Evolutionary conservation across 2,888 invertebrate genomes (phyloP), one percentile per base, ranked within the genome.

Genomic region (Thereva nobilitata): DNA sequence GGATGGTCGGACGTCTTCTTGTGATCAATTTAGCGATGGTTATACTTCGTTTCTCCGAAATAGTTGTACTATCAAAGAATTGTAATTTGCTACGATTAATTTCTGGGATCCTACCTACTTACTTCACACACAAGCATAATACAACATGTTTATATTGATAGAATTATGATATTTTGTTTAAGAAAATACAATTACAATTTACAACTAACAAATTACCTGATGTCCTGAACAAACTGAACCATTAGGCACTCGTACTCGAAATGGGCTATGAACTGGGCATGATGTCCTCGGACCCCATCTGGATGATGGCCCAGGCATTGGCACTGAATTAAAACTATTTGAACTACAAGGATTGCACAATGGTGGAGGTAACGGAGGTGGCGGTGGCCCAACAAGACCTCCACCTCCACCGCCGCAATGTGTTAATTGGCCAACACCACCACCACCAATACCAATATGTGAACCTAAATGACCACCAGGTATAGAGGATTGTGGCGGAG

Each of bases 171-270:
- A 23, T 2, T 23, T 23, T 23, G 2, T 23, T 23, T 2, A 44
- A 44, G 3, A 44, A 9, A 44, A 44, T 2, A 44, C n/a, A n/a
- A 44, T 44, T 44, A n/a, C 12, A 49, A 52, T 34, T 44, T 44
- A n/a, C 12, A 49, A 52, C 4, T 5, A 42, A 9, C 12, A 45
- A 67, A 56, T 80, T 80, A 80, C 81, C 81, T 81, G 81, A 75
- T 81, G 81, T 79, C 81, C 81, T 71, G 81, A 81, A 74, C 81
- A 81, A 72, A 81, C 79, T 64, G 80, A 80, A 74, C 81, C 81
- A 72, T 81, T 81, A 70, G 81, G 81, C 72, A 80, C 80, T 71
- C 81, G 79, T 70, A 80, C 79, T 71, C 81, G 78, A 75, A 81
- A 81, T 71, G 81, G 81, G 76, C 81, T 81, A 76, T 81, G 81